These are phyloP conservation scores for Eriocheir sinensis DNA, from an alignment of 1,140 invertebrate genomes.

Conservation along the genomic window DNA sequence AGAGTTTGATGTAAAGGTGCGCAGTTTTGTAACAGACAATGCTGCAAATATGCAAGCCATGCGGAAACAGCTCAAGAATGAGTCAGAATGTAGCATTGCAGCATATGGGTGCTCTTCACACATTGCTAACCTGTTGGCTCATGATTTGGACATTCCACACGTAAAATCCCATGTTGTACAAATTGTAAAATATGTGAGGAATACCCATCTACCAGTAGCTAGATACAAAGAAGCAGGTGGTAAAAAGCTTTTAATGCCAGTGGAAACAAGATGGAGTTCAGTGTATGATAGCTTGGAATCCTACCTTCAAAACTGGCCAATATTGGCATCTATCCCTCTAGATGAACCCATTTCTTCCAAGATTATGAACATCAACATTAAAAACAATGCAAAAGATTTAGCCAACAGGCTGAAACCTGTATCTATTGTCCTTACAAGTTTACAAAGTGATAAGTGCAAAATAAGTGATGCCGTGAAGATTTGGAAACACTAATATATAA, in stretches of 20 bases:
- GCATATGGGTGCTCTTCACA: slow-evolving; percentile 33
- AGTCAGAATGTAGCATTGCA: slow-evolving; percentile 9
- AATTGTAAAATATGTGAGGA: slow-evolving; percentile 46
- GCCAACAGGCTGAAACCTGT: too few species aligned
- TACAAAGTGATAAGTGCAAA: too few species aligned
- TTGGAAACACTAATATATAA: neutral
- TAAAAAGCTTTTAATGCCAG: slow-evolving; percentile 29
- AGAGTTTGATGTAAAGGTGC: too few species aligned
- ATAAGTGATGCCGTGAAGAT: too few species aligned
- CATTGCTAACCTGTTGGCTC: slow-evolving; percentile 35
- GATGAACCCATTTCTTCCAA: neutral
- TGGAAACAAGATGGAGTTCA: slow-evolving; percentile 42
- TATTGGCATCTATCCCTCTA: slow-evolving; percentile 1
- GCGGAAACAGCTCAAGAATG: slow-evolving; percentile 32
- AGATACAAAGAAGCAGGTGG: slow-evolving; percentile 47
- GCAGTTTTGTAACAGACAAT: slow-evolving; percentile 49
- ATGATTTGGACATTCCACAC: slow-evolving; percentile 28
- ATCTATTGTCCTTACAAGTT: neutral
- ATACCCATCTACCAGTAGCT: slow-evolving; percentile 32
- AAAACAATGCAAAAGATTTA: slow-evolving; percentile 28
- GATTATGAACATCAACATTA: slow-evolving; percentile 41
- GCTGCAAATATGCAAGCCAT: slow-evolving; percentile 44
- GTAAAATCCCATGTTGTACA: slow-evolving; percentile 39
- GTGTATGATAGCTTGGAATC: slow-evolving; percentile 6
- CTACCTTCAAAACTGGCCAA: slow-evolving; percentile 40